A percentile compares a stretch with the other conserved stretches of the same genome.
Evolutionary conservation across 2,888 invertebrate species (phyloP).

Genomic region (Clepsis dumicolana): DNA sequence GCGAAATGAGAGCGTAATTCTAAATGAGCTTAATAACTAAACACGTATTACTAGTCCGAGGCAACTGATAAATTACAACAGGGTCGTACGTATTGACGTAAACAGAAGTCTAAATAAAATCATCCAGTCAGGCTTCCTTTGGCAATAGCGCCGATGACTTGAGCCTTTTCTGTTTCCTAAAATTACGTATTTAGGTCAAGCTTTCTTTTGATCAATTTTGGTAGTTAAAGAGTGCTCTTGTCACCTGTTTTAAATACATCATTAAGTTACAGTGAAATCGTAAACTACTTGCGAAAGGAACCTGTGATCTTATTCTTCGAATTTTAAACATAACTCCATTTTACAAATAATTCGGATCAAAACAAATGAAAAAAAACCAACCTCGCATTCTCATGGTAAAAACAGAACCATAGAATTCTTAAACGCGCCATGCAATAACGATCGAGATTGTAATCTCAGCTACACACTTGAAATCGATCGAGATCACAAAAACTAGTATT

Average conservation of each 20-base stretch:
- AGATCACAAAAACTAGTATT: conserved; percentile 26
- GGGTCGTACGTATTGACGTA: background rate
- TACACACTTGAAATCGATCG: conserved; percentile 17
- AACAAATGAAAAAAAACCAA: background rate
- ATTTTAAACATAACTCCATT: too few species aligned
- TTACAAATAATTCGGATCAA: background rate
- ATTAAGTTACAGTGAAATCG: too few species aligned
- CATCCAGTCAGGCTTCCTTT: background rate
- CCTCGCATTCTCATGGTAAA: background rate
- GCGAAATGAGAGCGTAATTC: conserved; percentile 54
- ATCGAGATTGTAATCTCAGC: conserved; percentile 29
- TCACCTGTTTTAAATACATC: too few species aligned
- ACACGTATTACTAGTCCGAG: conserved; percentile 57
- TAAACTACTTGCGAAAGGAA: too few species aligned
- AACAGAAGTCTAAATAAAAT: background rate
- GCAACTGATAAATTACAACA: background rate
- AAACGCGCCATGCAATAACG: conserved; percentile 22
- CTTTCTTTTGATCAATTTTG: too few species aligned
- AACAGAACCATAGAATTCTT: conserved; percentile 9
- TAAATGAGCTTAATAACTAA: conserved; percentile 50
- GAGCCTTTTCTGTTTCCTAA: too few species aligned
- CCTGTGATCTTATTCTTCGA: too few species aligned
- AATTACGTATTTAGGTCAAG: too few species aligned
- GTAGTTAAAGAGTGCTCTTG: too few species aligned
- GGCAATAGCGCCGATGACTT: too few species aligned